Evolutionary conservation across 2,797 vertebrate genomes (phyloP), one percentile per base, ranked within the genome.

Genomic region (Dryobates pubescens): DNA sequence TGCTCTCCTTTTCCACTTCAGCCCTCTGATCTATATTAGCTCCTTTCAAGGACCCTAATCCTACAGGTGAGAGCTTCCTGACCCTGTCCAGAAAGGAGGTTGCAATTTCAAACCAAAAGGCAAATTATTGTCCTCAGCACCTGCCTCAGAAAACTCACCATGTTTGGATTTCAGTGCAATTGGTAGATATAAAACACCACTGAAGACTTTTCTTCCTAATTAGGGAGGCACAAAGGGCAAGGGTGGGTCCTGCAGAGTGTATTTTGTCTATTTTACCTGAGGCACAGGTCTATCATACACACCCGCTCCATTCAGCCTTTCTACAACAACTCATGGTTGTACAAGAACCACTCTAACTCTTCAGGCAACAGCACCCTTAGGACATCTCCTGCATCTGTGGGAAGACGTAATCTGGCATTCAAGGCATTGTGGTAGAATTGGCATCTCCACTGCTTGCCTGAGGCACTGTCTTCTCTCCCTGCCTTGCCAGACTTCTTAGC

Each of bases 371-470:
- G 70, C 67, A 92, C 81, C 91, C 96, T 92, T 65, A 93, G 92
- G 88, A 93, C 82, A 87, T 83, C 86, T 79, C 68, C 83, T 89
- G 70, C 45, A 69, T 61, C 67, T 26, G 92, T 87, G 92, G 86
- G 88, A 92, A 94, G 88, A 90, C 75, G 62, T 84, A 82, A 90
- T 72, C 84, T 90, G 83, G 53, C 88, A 93, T 95, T 95, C 92
- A 86, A 95, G 92, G 73, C 76, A 78, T 51, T 96, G 93, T 95
- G 94, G 95, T 92, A 81, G 73, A 83, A 85, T 63, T 95, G 94
- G 93, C 92, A 96, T 89, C 73, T 78, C 88, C 84, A 30, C 72
- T 67, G 38, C 47, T 89, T 59, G 93, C 95, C 92, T 56, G 75
- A 85, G 93, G 94, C 95, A 89, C 38, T n/a, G 12, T 59, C 78